Evolutionary conservation across 2,797 vertebrate species (phyloP), one percentile per base, ranked within the genome.

Genomic region (Danio tinwini): DNA sequence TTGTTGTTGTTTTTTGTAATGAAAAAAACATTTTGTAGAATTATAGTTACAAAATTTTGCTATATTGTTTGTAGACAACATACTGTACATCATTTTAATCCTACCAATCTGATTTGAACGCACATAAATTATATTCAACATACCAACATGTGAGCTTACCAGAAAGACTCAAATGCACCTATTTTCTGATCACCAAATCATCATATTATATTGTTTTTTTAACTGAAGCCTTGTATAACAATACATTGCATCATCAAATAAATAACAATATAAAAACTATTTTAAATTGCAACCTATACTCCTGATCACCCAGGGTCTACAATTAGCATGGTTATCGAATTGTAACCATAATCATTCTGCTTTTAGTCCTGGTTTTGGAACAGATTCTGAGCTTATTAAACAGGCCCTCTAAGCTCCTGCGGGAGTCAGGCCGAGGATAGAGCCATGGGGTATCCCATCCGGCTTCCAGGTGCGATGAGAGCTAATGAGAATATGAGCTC

Each of bases 401-500:
- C 10, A 58, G 71, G 7, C n/a, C 74, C 55, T 42, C 59, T 16
- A 19, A 50, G 49, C 61, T 79, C 59, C 74, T 47, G 17, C 47
- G 14, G 40, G 37, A 42, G 75, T 58, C 68, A 62, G 50, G 76
- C 78, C 70, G 62, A 56, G 67, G 74, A 76, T 83, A 58, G 61
- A 73, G 58, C 67, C 65, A 80, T 59, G 53, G 63, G 39, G 81
- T 81, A 76, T 63, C 70, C 83, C 59, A 65, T 50, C 58, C 81
- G 47, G 71, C 50, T 70, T 72, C 64, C 81, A 79, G 86, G 74
- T 81, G 75, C 53, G 47, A 73, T 63, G 53, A 71, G 19, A 75
- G 73, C 74, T 81, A 83, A 86, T 86, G 81, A 85, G 81, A 74
- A 72, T 63, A 62, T 59, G 50, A 78, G 83, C 86, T 83, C 62